These are phyloP conservation scores for Escarpia spicata DNA, from an alignment of 2,888 invertebrate genomes.

Conservation along the genomic window DNA sequence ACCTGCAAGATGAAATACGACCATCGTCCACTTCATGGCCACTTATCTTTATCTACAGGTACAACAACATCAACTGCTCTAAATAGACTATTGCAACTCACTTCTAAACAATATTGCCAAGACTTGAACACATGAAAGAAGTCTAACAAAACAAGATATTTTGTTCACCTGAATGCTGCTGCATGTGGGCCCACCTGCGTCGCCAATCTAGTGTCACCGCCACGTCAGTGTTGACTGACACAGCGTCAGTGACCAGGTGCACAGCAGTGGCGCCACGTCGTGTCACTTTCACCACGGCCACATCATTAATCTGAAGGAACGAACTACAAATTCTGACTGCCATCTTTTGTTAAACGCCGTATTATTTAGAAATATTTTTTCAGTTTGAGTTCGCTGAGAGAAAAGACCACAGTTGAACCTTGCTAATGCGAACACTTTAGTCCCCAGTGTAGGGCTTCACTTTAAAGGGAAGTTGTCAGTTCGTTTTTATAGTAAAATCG, in stretches of 20 bases:
- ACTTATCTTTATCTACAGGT: too few relatives aligned
- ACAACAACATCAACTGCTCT: too few relatives aligned
- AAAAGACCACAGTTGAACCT: too few relatives aligned
- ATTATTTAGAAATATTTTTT: background rate
- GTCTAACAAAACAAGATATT: too few relatives aligned
- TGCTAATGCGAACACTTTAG: too few relatives aligned
- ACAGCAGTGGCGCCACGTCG: constrained; percentile 78
- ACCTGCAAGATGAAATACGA: constrained; percentile 65
- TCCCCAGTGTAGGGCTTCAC: too few relatives aligned
- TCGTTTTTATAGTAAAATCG: too few relatives aligned
- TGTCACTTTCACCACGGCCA: constrained; percentile 76
- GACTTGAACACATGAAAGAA: too few relatives aligned
- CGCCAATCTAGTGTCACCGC: constrained; percentile 78
- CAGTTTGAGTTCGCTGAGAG: background rate
- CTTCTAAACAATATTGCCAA: too few relatives aligned
- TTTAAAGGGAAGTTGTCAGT: too few relatives aligned
- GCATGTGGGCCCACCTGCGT: constrained; percentile 87
- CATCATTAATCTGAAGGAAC: constrained; percentile 69
- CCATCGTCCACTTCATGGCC: background rate
- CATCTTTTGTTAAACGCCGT: background rate
- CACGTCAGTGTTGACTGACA: constrained; percentile 74
- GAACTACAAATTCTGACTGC: background rate
- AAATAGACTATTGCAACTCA: too few relatives aligned
- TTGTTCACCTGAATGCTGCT: constrained; percentile 82
- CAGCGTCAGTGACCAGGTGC: constrained; percentile 75